Conservation (phyloP, 2,888 invertebrate genomes). For the Metallyticus violacea region DNA sequence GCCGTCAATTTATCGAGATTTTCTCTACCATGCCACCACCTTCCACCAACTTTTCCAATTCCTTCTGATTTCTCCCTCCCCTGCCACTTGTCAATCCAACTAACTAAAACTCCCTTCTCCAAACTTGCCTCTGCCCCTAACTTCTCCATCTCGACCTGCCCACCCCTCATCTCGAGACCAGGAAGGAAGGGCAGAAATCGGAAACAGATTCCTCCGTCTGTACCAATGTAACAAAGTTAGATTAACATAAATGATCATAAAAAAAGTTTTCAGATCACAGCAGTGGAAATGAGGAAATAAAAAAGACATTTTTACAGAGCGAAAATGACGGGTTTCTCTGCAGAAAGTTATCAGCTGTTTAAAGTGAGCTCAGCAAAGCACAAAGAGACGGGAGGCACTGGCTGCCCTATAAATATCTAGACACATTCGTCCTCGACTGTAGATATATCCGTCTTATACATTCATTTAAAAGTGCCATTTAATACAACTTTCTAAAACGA, state of each 20-base stretch:
- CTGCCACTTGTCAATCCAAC: slow-evolving; percentile 29
- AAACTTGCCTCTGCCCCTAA: slow-evolving; percentile 9
- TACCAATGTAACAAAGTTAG: not conserved
- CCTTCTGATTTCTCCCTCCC: slow-evolving; percentile 1
- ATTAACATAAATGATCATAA: not conserved
- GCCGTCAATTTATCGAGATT: slow-evolving; percentile 4
- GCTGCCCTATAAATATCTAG: no score
- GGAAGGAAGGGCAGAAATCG: slow-evolving; percentile 7
- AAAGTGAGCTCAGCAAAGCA: no score
- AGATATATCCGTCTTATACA: no score
- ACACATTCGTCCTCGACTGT: no score
- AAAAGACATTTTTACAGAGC: no score
- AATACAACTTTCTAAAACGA: no score
- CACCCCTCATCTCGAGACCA: not conserved
- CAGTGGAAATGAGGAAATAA: no score
- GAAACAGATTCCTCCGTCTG: slow-evolving; percentile 27
- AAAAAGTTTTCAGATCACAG: no score
- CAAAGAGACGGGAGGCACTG: no score
- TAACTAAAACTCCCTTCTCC: slow-evolving; percentile 28
- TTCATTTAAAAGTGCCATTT: no score
- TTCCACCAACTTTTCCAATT: slow-evolving; percentile 17
- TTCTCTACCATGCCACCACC: not conserved
- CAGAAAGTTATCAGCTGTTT: no score
- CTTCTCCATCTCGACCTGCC: slow-evolving; percentile 14
- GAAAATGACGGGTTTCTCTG: no score